Evolutionary conservation across 1,140 invertebrate genomes (phyloP).

Genomic region (Parapsyche elsis): DNA sequence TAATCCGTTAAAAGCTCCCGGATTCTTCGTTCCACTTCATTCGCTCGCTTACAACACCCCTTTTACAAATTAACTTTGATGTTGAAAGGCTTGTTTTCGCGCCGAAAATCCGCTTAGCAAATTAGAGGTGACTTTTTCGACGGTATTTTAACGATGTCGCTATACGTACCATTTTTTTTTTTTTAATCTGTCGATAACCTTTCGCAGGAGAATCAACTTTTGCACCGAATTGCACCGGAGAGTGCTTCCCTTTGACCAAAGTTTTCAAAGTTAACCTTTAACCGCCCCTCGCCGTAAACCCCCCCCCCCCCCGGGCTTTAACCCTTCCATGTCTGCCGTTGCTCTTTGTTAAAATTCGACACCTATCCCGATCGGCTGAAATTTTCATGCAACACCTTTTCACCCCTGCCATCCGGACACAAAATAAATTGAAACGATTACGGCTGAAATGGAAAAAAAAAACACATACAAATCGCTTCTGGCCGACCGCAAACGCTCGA

Average conservation of each 20-base stretch:
- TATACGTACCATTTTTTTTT: too few relatives aligned
- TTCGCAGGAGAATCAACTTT: too few relatives aligned
- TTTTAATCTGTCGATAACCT: too few relatives aligned
- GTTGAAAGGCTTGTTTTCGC: constrained; percentile 26
- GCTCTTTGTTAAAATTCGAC: constrained; percentile 8
- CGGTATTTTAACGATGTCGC: neutral
- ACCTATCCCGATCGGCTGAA: neutral
- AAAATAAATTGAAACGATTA: constrained; percentile 21
- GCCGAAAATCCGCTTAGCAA: neutral
- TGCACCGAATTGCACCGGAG: too few relatives aligned
- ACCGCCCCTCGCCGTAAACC: too few relatives aligned
- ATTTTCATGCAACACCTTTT: constrained; percentile 20
- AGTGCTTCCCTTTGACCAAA: too few relatives aligned
- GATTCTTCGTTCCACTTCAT: constrained; percentile 19
- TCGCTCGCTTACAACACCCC: constrained; percentile 10
- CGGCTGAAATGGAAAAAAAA: neutral
- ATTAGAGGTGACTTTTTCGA: constrained; percentile 14
- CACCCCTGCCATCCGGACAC: neutral
- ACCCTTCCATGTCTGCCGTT: neutral
- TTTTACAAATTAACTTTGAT: constrained; percentile 36
- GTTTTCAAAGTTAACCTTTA: too few relatives aligned
- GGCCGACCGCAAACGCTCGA: neutral
- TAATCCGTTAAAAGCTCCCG: constrained; percentile 20
- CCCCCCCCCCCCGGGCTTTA: too few relatives aligned
- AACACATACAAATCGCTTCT: neutral